These are phyloP conservation scores for Meleagris gallopavo DNA, from an alignment of 2,113 vertebrate genomes.

Conservation along the genomic window DNA sequence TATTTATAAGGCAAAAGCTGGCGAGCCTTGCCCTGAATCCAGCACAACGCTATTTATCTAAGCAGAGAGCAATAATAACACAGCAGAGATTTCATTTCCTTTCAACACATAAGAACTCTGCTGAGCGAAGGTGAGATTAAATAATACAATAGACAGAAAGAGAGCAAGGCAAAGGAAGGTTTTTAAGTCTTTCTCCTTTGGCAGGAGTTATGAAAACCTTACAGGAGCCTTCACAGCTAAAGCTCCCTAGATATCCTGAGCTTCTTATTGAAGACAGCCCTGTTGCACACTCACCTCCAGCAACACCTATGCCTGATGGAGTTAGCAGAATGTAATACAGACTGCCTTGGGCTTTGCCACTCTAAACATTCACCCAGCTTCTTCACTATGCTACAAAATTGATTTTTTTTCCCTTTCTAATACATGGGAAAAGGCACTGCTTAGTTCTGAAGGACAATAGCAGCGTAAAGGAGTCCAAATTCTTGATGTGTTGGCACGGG, in stretches of 20 bases:
- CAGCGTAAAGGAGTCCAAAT: not conserved
- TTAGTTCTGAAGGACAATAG: not conserved
- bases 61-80: conserved; percentile 21
- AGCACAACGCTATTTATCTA: not conserved
- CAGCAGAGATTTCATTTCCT: conserved; percentile 55
- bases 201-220: not conserved
- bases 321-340: fast-evolving
- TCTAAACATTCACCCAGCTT: not conserved
- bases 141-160: conserved; percentile 25
- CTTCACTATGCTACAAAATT: not conserved
- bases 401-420: not conserved
- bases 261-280: not conserved
- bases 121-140: not conserved
- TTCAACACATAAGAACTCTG: not conserved
- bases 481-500: not conserved
- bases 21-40: not conserved
- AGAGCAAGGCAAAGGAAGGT: not conserved
- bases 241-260: not conserved
- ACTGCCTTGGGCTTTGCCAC: not conserved
- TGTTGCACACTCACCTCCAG: not conserved
- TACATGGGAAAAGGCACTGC: not conserved
- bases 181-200: not conserved
- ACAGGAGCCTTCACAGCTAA: not conserved
- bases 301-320: not conserved
- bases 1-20: not conserved